phyloP scores from a whole-genome alignment of 2,888 invertebrate species.

The Rhagonycha fulva region DNA sequence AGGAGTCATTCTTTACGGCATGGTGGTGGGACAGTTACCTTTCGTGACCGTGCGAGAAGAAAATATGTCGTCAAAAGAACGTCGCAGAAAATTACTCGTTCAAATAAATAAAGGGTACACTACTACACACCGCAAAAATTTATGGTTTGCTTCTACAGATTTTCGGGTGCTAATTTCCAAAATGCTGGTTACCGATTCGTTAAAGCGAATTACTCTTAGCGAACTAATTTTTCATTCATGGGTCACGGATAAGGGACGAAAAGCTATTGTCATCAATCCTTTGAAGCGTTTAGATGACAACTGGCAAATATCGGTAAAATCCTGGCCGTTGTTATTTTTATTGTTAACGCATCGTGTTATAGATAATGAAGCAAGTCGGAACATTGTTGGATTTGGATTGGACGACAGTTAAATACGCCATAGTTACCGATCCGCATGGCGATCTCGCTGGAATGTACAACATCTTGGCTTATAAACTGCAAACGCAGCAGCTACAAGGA shows the following conservation, averaged over 20 bases:
- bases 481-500: slow-evolving; percentile 37
- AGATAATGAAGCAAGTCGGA: slow-evolving; percentile 59
- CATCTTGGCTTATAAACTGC: slow-evolving; percentile 52
- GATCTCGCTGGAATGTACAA: slow-evolving; percentile 66
- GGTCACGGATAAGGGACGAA: slow-evolving; percentile 60
- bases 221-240: slow-evolving; percentile 65
- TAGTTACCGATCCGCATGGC: slow-evolving; percentile 62
- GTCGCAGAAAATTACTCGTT: slow-evolving; percentile 64
- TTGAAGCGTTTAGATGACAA: slow-evolving; percentile 49
- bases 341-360: neutral
- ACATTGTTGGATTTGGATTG: slow-evolving; percentile 55
- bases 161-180: slow-evolving; percentile 58
- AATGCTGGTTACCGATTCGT: slow-evolving; percentile 60
- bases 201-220: slow-evolving; percentile 60
- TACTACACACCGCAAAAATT: slow-evolving; percentile 60
- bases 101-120: slow-evolving; percentile 70
- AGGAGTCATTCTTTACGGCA: slow-evolving; percentile 76
- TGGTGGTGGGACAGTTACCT: slow-evolving; percentile 74
- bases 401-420: slow-evolving; percentile 56
- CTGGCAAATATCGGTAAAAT: slow-evolving; percentile 38
- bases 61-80: slow-evolving; percentile 57
- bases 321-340: neutral
- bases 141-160: slow-evolving; percentile 56
- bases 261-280: slow-evolving; percentile 59
- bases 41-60: slow-evolving; percentile 57